Evolutionary conservation across 2,113 vertebrate genomes (phyloP).

Genomic region (Coracopsis vasa): DNA sequence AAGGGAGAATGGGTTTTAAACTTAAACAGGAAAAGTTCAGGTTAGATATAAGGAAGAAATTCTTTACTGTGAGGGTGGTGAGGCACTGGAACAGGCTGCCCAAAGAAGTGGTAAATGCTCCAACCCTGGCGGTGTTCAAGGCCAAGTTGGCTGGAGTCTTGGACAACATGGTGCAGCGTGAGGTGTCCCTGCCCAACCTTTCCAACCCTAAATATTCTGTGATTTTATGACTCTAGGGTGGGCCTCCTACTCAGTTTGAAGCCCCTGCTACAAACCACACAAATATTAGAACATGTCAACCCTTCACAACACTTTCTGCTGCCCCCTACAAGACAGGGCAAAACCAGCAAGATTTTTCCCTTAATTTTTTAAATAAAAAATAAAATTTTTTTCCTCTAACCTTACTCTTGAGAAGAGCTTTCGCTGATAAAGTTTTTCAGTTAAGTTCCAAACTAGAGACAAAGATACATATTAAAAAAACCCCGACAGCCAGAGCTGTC

Average conservation of each 20-base stretch:
- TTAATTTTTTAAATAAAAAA: neutral
- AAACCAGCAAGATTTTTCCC: neutral
- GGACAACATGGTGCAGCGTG: neutral
- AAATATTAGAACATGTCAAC: neutral
- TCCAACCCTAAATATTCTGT: neutral
- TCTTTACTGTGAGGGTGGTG: neutral
- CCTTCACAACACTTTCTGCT: neutral
- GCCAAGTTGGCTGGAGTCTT: neutral
- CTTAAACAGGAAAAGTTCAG: neutral
- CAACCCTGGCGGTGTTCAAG: neutral
- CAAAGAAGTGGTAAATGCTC: neutral
- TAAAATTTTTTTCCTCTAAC: neutral
- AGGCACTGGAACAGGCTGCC: neutral
- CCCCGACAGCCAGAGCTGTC: neutral
- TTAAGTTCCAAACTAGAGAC: neutral
- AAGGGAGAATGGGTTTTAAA: neutral
- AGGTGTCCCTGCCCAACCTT: neutral
- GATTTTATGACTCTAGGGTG: neutral
- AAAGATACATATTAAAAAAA: neutral
- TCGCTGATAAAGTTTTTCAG: neutral
- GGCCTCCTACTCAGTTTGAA: neutral
- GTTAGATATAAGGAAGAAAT: neutral
- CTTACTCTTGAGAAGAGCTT: neutral
- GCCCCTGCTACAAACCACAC: neutral
- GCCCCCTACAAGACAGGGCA: rapidly evolving